Evolutionary conservation across 2,888 invertebrate genomes (phyloP).

Genomic region (Halocaridina rubra): DNA sequence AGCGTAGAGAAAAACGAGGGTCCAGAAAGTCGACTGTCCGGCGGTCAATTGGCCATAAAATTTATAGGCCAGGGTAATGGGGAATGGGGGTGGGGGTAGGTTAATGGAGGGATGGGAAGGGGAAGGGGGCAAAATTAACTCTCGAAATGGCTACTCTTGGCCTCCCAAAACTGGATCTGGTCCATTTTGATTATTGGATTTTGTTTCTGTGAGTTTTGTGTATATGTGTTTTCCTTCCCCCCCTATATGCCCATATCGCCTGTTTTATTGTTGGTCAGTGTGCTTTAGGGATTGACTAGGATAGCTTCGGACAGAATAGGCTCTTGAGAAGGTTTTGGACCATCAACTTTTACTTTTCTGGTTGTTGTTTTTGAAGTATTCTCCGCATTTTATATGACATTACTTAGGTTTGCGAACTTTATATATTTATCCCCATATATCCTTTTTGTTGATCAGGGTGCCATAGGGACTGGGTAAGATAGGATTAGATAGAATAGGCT

Average conservation of each 20-base stretch:
- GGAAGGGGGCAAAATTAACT: constrained; percentile 40
- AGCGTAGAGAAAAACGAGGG: constrained; percentile 17
- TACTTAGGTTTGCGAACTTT: too few species aligned
- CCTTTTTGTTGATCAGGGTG: too few species aligned
- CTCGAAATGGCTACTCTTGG: constrained; percentile 35
- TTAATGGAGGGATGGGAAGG: too few species aligned
- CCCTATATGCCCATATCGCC: neutral
- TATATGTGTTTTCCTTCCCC: neutral
- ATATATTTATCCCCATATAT: too few species aligned
- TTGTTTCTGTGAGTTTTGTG: neutral
- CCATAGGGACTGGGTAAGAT: too few species aligned
- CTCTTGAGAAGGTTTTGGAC: too few species aligned
- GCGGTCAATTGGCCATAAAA: constrained; percentile 48
- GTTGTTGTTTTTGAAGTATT: too few species aligned
- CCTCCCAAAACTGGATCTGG: neutral
- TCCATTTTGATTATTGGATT: constrained; percentile 46
- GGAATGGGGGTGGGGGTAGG: too few species aligned
- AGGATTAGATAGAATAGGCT: too few species aligned
- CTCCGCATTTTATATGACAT: too few species aligned
- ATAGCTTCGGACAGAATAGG: too few species aligned
- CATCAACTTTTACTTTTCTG: neutral
- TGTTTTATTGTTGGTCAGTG: neutral
- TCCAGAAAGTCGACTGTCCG: constrained; percentile 32
- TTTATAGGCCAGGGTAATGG: constrained; percentile 30
- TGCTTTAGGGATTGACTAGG: neutral